phyloP scores from a whole-genome alignment of 2,888 invertebrate genomes.

The Tricholauxania praeusta region DNA sequence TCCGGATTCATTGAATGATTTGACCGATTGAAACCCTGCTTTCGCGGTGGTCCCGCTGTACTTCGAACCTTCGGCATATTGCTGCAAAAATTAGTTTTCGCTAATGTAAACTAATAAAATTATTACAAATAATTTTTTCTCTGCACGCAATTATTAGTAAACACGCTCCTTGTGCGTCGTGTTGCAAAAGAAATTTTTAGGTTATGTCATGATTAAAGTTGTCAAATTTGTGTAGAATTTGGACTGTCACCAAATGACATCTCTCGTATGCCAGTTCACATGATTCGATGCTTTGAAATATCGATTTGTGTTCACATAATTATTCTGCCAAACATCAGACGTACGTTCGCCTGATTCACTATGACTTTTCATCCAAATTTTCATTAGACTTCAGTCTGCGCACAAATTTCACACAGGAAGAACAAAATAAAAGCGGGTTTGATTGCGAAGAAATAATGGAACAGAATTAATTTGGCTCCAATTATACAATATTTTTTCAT shows the following conservation, averaged over 20 bases:
- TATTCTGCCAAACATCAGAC: no score
- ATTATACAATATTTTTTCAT: no score
- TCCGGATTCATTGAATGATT: constrained; percentile 97
- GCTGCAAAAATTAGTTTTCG: neutral
- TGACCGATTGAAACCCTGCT: constrained; percentile 86
- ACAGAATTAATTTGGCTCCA: no score
- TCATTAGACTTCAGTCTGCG: no score
- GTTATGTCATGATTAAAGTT: constrained; percentile 23
- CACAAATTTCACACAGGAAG: no score
- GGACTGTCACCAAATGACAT: neutral
- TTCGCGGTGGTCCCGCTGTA: constrained; percentile 80
- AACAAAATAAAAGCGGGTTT: no score
- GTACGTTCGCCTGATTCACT: no score
- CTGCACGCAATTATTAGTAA: constrained; percentile 3
- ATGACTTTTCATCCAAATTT: no score
- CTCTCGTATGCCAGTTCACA: no score
- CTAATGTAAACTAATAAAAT: neutral
- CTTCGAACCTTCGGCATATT: constrained; percentile 84
- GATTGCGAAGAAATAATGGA: no score
- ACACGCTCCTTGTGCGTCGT: constrained; percentile 13
- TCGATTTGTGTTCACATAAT: no score
- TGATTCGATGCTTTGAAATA: no score
- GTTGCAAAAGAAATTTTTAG: constrained; percentile 14
- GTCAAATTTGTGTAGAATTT: neutral
- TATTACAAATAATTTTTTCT: neutral